A percentile compares a stretch with the other conserved stretches of the same genome.
These are phyloP conservation scores for Centruroides vittatus DNA, from an alignment of 1,140 invertebrate species.

Conservation along the genomic window DNA sequence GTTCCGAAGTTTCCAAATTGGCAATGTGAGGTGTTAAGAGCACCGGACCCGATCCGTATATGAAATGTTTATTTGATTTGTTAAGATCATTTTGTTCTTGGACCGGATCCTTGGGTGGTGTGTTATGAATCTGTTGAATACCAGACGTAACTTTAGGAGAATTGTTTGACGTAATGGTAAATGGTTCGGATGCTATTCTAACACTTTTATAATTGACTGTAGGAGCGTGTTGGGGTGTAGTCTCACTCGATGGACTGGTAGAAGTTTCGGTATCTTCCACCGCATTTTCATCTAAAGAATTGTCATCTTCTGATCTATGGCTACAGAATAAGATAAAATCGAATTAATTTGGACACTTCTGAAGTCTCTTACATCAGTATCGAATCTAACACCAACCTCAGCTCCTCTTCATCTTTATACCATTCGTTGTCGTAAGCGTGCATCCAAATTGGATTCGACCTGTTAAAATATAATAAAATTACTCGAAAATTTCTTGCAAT, in stretches of 20 bases:
- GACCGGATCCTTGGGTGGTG: neutral
- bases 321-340: slow-evolving; percentile 29
- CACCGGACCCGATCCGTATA: slow-evolving; percentile 8
- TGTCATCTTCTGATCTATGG: slow-evolving; percentile 52
- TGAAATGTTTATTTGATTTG: slow-evolving; percentile 12
- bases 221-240: neutral
- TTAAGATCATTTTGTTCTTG: slow-evolving; percentile 14
- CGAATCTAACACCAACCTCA: slow-evolving; percentile 17
- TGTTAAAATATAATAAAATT: slow-evolving; percentile 1
- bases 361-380: slow-evolving; percentile 3
- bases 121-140: neutral
- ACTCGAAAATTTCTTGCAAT: neutral
- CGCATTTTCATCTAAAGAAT: slow-evolving; percentile 76
- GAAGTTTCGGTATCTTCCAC: slow-evolving; percentile 27
- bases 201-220: neutral
- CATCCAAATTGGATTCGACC: slow-evolving; percentile 86
- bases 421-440: slow-evolving; percentile 83
- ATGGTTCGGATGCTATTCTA: neutral
- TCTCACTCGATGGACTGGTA: too few relatives aligned
- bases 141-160: slow-evolving; percentile 1
- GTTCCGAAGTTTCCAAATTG: slow-evolving; percentile 15
- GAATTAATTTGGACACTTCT: slow-evolving; percentile 1
- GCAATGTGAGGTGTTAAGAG: slow-evolving; percentile 13
- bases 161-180: slow-evolving; percentile 1
- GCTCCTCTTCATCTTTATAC: slow-evolving; percentile 65